Percentiles rank a stretch among this genome's conserved stretches.
Evolutionary conservation across 92 coral and sea anemone genomes (phyloP).

Genomic region (Parazoanthus swiftii): DNA sequence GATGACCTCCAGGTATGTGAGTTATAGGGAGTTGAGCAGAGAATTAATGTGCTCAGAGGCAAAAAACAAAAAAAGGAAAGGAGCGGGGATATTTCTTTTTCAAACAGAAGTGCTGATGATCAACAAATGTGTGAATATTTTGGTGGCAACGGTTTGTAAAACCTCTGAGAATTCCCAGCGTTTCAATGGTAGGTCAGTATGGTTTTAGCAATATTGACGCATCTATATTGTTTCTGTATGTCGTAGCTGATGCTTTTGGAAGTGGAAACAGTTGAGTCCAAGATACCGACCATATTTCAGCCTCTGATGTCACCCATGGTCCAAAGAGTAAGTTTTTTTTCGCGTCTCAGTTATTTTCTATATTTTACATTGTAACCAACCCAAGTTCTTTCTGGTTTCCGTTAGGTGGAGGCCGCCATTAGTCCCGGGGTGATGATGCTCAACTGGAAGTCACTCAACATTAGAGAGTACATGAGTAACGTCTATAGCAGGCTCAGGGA

Average conservation of each 20-base stretch:
- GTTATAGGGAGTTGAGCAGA: too few species aligned
- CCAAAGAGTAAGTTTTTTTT: slow-evolving; percentile 62
- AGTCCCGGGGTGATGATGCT: slow-evolving; percentile 85
- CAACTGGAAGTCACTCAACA: slow-evolving; percentile 88
- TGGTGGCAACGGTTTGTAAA: too few species aligned
- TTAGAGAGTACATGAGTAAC: slow-evolving; percentile 65
- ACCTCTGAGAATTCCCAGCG: background rate
- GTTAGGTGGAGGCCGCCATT: slow-evolving; percentile 79
- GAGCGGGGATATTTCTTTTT: slow-evolving; percentile 3
- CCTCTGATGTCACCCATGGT: slow-evolving; percentile 85
- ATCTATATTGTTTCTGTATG: background rate
- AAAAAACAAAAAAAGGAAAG: too few species aligned
- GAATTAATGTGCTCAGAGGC: too few species aligned
- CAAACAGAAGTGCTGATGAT: slow-evolving; percentile 52
- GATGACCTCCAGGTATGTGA: too few species aligned
- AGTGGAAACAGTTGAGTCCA: slow-evolving; percentile 62
- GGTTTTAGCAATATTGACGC: background rate
- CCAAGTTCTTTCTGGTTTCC: background rate
- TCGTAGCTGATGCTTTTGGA: slow-evolving; percentile 79
- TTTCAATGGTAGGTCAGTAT: too few species aligned
- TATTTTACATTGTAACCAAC: background rate
- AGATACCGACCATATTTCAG: slow-evolving; percentile 78
- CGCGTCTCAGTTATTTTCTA: background rate
- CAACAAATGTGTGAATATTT: slow-evolving; percentile 41
- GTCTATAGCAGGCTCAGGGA: slow-evolving; percentile 76